Evolutionary conservation across 35 echinoderm and acorn worm genomes (phyloP).

Genomic region (Hemicentrotus pulcherrimus): DNA sequence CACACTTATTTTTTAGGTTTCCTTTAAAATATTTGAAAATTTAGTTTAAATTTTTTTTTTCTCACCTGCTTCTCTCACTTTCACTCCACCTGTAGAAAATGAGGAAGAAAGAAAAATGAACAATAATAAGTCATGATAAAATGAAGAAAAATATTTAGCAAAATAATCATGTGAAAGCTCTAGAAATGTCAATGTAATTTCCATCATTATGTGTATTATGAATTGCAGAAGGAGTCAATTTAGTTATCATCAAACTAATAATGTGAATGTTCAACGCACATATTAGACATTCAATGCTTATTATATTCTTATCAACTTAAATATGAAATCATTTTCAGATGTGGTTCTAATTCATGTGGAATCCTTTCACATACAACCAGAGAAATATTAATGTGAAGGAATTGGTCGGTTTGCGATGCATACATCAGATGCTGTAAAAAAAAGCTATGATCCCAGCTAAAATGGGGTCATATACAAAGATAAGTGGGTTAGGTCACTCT

Average conservation of each 20-base stretch:
- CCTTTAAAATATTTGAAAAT: too few species aligned
- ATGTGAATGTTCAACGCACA: too few species aligned
- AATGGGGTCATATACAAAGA: not conserved
- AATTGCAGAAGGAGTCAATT: too few species aligned
- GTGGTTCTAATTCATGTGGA: not conserved
- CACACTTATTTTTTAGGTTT: too few species aligned
- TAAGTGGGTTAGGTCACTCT: not conserved
- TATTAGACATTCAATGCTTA: too few species aligned
- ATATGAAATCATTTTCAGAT: not conserved
- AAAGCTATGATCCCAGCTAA: not conserved
- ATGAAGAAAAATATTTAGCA: not conserved
- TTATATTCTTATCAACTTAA: not conserved
- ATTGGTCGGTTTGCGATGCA: not conserved
- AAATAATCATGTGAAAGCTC: not conserved
- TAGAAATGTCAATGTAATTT: too few species aligned
- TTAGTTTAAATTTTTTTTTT: not conserved
- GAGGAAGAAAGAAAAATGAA: not conserved
- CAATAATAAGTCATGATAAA: not conserved
- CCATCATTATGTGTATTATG: too few species aligned
- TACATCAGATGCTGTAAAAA: not conserved
- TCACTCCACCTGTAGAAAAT: constrained; percentile 13
- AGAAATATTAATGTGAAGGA: not conserved
- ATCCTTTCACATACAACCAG: not conserved
- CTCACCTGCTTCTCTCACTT: constrained; percentile 40
- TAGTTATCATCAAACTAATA: too few species aligned